phyloP scores from a whole-genome alignment of 1,140 invertebrate species.

The Saccostrea echinata region DNA sequence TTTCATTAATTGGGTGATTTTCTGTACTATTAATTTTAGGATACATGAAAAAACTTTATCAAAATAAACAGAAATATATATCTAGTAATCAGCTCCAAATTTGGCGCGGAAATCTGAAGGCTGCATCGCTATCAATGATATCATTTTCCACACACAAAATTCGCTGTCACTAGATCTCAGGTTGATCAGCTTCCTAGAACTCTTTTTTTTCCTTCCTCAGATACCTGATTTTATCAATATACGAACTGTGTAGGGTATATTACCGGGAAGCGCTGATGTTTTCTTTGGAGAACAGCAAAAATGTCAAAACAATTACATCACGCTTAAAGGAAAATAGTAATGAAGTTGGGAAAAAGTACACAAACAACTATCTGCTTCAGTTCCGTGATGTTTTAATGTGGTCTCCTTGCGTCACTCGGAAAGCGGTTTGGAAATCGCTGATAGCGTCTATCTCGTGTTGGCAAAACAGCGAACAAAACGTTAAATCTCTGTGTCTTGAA shows the following conservation, averaged over 20 bases:
- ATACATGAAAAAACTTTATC: neutral
- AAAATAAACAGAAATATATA: neutral
- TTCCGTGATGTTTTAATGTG: conserved; percentile 1
- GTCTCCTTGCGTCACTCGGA: neutral
- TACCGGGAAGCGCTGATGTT: conserved; percentile 1
- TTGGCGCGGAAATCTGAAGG: neutral
- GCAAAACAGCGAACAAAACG: neutral
- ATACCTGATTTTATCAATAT: conserved; percentile 20
- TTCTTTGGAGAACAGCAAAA: neutral
- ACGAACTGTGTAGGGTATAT: neutral
- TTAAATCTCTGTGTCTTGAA: neutral
- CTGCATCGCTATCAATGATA: neutral
- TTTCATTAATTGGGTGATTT: neutral
- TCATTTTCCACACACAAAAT: neutral
- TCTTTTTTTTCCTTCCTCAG: neutral
- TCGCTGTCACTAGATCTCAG: neutral
- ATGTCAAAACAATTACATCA: conserved; percentile 25
- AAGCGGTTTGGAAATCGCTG: neutral
- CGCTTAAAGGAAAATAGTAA: neutral
- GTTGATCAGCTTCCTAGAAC: neutral
- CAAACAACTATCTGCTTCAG: neutral
- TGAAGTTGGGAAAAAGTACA: neutral
- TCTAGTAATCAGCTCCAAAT: neutral
- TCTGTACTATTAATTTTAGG: neutral
- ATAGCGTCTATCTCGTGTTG: neutral